A percentile compares a stretch with the other conserved stretches of the same genome.
Conservation (phyloP, 2,888 invertebrate genomes). For the Lasioglossum pauxillum region DNA sequence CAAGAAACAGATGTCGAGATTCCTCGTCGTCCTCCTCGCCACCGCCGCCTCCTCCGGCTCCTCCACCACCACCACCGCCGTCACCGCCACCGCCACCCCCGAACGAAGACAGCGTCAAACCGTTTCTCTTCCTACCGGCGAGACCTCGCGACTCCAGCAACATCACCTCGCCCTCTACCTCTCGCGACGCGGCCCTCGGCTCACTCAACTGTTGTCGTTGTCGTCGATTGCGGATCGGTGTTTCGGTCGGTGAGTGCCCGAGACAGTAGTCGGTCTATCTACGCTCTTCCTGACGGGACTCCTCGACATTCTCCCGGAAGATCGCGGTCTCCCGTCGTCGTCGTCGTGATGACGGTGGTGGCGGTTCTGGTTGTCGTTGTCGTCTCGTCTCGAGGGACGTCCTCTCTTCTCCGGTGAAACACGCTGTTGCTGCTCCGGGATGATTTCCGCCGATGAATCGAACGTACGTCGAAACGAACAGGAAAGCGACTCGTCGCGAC, state of each 20-base stretch:
- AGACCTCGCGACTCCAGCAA: slow-evolving; percentile 84
- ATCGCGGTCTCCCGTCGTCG: not conserved
- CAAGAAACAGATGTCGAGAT: slow-evolving; percentile 81
- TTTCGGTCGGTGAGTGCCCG: not conserved
- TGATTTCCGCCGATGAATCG: not conserved
- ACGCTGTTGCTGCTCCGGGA: not conserved
- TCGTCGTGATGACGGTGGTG: not conserved
- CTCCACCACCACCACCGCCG: slow-evolving; percentile 84
- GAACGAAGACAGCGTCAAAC: slow-evolving; percentile 83
- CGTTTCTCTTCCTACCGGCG: slow-evolving; percentile 84
- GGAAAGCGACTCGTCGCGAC: slow-evolving; percentile 76
- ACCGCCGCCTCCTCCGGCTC: slow-evolving; percentile 85
- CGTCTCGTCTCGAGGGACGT: not conserved
- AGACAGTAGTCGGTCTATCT: not conserved
- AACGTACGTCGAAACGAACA: not conserved
- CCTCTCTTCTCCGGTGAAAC: not conserved
- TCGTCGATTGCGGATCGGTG: not conserved
- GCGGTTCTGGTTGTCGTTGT: not conserved
- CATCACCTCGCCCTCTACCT: slow-evolving; percentile 77
- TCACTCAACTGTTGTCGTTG: slow-evolving; percentile 42
- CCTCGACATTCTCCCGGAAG: slow-evolving; percentile 52
- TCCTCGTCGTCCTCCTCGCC: slow-evolving; percentile 88
- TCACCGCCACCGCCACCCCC: slow-evolving; percentile 84
- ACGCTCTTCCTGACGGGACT: slow-evolving; percentile 58
- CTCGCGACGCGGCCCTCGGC: slow-evolving; percentile 25